These are phyloP conservation scores for Microctenopoma steveboyesi DNA, from an alignment of 2,797 vertebrate species.

Conservation along the genomic window DNA sequence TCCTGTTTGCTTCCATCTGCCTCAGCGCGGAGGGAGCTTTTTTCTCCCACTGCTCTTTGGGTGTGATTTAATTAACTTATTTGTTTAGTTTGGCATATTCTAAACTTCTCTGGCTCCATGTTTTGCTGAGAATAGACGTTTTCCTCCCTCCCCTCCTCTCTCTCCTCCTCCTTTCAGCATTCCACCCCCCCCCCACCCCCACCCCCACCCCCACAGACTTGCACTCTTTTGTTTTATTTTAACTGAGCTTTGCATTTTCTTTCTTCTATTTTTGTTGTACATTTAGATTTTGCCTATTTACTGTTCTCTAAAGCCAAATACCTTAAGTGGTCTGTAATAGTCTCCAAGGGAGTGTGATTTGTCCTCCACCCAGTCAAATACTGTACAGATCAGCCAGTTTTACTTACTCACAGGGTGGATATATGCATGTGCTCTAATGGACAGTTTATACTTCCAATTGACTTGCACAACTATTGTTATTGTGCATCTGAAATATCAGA, in stretches of 20 bases:
- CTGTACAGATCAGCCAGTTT: slow-evolving; percentile 51
- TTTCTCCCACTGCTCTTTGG: slow-evolving; percentile 68
- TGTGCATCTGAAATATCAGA: not conserved
- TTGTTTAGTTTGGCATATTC: slow-evolving; percentile 78
- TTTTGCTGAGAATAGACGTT: slow-evolving; percentile 71
- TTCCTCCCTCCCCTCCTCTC: slow-evolving; percentile 43
- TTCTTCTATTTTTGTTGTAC: slow-evolving; percentile 38
- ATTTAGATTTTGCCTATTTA: slow-evolving; percentile 54
- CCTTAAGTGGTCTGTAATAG: slow-evolving; percentile 68
- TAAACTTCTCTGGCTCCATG: slow-evolving; percentile 65
- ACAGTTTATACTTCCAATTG: slow-evolving; percentile 1
- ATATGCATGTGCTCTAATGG: slow-evolving; percentile 23
- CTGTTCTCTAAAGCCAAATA: slow-evolving; percentile 57
- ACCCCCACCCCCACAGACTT: slow-evolving; percentile 22
- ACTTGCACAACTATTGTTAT: slow-evolving; percentile 4
- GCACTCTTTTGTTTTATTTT: slow-evolving; percentile 42
- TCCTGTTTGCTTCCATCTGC: slow-evolving; percentile 53
- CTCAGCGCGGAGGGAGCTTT: slow-evolving; percentile 57
- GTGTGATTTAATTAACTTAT: slow-evolving; percentile 76
- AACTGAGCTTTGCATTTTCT: slow-evolving; percentile 26
- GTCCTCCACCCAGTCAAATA: slow-evolving; percentile 63
- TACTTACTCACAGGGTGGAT: slow-evolving; percentile 50
- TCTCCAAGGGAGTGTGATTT: slow-evolving; percentile 63
- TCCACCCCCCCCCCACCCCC: slow-evolving; percentile 51
- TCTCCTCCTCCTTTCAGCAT: slow-evolving; percentile 66